Percentiles rank a stretch among this genome's conserved stretches.
phyloP scores from a whole-genome alignment of 2,797 vertebrate genomes.

The Uromys caudimaculatus region DNA sequence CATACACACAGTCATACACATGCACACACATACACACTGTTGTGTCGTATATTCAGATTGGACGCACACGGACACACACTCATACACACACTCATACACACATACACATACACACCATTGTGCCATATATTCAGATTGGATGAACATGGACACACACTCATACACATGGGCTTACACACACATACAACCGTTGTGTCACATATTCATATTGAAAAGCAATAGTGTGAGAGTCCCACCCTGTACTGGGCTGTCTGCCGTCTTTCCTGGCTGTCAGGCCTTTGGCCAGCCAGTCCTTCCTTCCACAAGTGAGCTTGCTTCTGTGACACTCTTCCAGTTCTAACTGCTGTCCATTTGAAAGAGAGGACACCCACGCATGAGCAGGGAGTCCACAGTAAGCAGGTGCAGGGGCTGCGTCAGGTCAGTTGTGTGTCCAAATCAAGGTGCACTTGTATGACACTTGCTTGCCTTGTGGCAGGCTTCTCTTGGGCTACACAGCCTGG shows the following conservation, averaged over 20 bases:
- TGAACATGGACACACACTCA: neutral
- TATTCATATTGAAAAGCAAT: neutral
- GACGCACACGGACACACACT: too few relatives aligned
- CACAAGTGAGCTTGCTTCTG: neutral
- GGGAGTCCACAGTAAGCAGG: neutral
- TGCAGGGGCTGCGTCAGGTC: neutral
- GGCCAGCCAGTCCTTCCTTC: neutral
- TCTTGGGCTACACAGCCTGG: neutral
- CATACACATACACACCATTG: too few relatives aligned
- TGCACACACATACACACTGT: too few relatives aligned
- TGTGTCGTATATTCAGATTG: too few relatives aligned
- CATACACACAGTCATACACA: too few relatives aligned
- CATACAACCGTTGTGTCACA: neutral
- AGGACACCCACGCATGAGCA: fast-evolving
- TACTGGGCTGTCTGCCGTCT: neutral
- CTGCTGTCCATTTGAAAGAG: neutral
- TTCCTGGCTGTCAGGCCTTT: neutral
- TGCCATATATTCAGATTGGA: too few relatives aligned
- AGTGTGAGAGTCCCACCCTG: neutral
- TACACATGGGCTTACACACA: neutral
- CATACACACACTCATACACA: too few relatives aligned
- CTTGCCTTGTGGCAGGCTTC: neutral
- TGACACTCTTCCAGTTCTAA: neutral
- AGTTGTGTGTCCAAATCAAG: neutral
- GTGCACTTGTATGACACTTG: neutral